Evolutionary conservation across 2,797 vertebrate genomes (phyloP), one percentile per base, ranked within the genome.

Genomic region (Phataginus tetradactyla): DNA sequence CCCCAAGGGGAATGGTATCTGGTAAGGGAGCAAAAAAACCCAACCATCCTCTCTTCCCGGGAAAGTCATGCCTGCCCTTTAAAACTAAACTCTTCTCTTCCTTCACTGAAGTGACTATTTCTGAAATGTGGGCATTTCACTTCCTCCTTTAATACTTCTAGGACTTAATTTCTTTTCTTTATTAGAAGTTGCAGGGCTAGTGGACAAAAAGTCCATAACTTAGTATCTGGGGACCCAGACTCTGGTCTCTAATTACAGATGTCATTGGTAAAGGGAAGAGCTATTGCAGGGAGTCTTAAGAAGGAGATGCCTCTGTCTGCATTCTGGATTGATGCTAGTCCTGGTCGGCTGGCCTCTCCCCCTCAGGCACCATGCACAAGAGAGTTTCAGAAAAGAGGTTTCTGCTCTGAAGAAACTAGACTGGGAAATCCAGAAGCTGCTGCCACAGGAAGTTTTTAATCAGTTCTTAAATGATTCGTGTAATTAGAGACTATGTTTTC

Each of bases 361-460:
- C 85, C 86, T 68, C 91, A 87, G 64, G 64, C 69, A 7, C 81
- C 53, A 6, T 10, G 34, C 51, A 0, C 0, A 74, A 86, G 32
- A 39, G 20, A 86, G 34, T 79, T 89, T 84, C 75, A 78, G 92
- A 94, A 97, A 97, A 95, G 74, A 88, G 68, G 45, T 83, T 85
- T 90, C 64, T 95, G 77, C 63, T 84, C 96, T 66, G 29, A 12
- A 86, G 94, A 21, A 34, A 85, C 29, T 55, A 93, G 92, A 49
- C 77, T 74, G 91, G 45, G 80, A 69, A 95, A 96, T 94, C 74
- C 75, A 94, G 95, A 97, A 91, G 84, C 72, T 93, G 81, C 57
- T 80, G 63, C 37, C 72, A 97, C 55, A 81, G 92, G 71, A 97
- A 95, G 96, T 68, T 96, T 97, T 96, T 86, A 97, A 96, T 96